Percentiles rank a stretch among this genome's conserved stretches.
Conservation (phyloP, 1,140 invertebrate genomes). For the Habropoda laboriosa region DNA sequence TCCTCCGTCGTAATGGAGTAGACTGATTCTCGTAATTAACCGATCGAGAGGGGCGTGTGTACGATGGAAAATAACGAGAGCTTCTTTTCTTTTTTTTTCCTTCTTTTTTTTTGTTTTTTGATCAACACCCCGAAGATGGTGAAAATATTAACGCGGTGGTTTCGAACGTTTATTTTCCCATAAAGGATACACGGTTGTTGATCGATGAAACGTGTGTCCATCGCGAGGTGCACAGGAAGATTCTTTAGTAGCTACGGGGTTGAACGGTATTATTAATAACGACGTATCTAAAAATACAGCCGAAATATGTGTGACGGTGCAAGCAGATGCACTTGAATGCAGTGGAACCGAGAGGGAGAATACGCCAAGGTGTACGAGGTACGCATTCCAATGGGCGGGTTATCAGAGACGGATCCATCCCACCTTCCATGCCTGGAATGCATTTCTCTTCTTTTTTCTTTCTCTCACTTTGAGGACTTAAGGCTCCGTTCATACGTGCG, state of each 20-base stretch:
- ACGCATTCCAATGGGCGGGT: constrained; percentile 79
- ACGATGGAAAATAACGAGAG: neutral
- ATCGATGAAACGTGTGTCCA: too few relatives aligned
- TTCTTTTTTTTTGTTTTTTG: too few relatives aligned
- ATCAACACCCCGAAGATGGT: neutral
- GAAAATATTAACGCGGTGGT: neutral
- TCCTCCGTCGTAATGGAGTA: neutral
- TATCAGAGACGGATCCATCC: constrained; percentile 79
- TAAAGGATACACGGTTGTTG: too few relatives aligned
- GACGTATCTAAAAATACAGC: constrained; percentile 57
- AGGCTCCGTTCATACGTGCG: constrained; percentile 63
- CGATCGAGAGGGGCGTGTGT: neutral
- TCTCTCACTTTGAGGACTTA: constrained; percentile 55
- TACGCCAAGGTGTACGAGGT: constrained; percentile 77
- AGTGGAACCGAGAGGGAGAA: constrained; percentile 65
- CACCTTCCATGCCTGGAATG: constrained; percentile 73
- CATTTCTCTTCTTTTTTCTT: constrained; percentile 53
- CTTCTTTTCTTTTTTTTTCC: too few relatives aligned
- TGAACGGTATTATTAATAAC: constrained; percentile 32
- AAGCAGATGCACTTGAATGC: constrained; percentile 57
- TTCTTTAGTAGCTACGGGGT: neutral
- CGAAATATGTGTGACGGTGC: constrained; percentile 49
- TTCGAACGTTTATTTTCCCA: too few relatives aligned
- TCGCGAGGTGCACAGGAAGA: too few relatives aligned
- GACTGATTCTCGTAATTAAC: constrained; percentile 15